phyloP scores from a whole-genome alignment of 2,888 invertebrate species.

The Zhuqinia jingwanae region DNA sequence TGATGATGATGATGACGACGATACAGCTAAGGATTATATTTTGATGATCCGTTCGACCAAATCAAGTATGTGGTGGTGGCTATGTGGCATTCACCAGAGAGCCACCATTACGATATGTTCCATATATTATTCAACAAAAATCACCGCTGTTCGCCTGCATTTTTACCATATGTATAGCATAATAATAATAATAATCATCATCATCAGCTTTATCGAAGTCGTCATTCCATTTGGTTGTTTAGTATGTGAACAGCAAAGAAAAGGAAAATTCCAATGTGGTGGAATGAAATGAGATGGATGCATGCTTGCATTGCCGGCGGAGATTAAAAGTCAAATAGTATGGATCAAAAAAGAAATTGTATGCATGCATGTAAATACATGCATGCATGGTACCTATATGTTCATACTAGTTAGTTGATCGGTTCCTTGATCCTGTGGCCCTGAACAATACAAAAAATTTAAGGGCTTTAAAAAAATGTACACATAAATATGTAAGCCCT shows the following conservation, averaged over 20 bases:
- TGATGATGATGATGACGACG: slow-evolving; percentile 44
- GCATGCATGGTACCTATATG: slow-evolving; percentile 7
- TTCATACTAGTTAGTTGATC: background rate
- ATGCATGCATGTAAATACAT: background rate
- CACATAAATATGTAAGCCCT: too few species aligned
- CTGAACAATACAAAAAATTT: slow-evolving; percentile 33
- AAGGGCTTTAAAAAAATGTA: slow-evolving; percentile 9
- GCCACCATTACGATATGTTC: slow-evolving; percentile 55
- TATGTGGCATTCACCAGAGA: background rate
- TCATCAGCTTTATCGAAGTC: slow-evolving; percentile 23
- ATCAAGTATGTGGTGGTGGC: background rate
- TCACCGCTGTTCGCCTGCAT: slow-evolving; percentile 40
- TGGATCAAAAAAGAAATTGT: slow-evolving; percentile 32
- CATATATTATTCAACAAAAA: slow-evolving; percentile 62
- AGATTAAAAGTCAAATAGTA: slow-evolving; percentile 51
- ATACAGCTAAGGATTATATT: slow-evolving; percentile 39
- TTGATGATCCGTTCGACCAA: background rate
- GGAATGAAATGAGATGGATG: slow-evolving; percentile 48
- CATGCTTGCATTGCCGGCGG: slow-evolving; percentile 52
- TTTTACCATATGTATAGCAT: too few species aligned
- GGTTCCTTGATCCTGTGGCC: slow-evolving; percentile 18
- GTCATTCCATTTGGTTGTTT: slow-evolving; percentile 33
- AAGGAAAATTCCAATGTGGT: slow-evolving; percentile 47
- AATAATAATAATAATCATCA: slow-evolving; percentile 35
- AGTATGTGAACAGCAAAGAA: slow-evolving; percentile 46